A percentile compares a stretch with the other conserved stretches of the same genome.
Conservation (phyloP, 2,888 invertebrate species). For the Drosophila mercatorum region DNA sequence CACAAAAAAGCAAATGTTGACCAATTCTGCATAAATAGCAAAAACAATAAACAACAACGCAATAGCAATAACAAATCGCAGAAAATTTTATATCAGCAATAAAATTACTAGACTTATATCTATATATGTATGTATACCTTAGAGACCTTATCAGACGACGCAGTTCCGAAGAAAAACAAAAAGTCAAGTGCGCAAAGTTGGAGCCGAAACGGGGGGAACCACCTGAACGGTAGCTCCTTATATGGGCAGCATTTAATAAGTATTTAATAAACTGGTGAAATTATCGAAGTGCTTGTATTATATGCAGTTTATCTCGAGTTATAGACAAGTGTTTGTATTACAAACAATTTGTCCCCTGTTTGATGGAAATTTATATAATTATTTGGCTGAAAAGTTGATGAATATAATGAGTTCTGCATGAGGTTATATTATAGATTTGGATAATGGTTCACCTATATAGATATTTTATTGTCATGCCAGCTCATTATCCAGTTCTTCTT, state of each 20-base stretch:
- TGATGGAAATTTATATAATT: background rate
- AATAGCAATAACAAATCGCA: constrained; percentile 24
- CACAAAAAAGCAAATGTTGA: background rate
- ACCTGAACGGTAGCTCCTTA: constrained; percentile 44
- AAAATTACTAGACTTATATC: constrained; percentile 6
- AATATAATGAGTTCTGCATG: too few relatives aligned
- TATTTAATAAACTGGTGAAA: constrained; percentile 42
- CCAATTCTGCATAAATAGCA: constrained; percentile 40
- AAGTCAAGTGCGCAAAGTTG: constrained; percentile 28
- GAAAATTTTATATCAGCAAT: constrained; percentile 39
- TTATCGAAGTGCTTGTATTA: constrained; percentile 2
- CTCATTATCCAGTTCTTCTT: too few relatives aligned
- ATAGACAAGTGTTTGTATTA: background rate
- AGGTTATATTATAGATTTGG: too few relatives aligned
- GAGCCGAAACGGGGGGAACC: constrained; percentile 52
- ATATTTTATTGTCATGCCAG: too few relatives aligned
- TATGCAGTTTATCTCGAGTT: background rate
- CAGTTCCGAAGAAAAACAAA: constrained; percentile 65
- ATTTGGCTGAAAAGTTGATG: background rate
- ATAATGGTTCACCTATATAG: too few relatives aligned
- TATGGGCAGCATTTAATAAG: constrained; percentile 39
- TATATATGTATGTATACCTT: background rate
- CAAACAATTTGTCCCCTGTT: background rate
- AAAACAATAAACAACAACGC: constrained; percentile 28
- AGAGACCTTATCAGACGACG: constrained; percentile 53